phyloP scores from a whole-genome alignment of 2,113 vertebrate species.

The Gopherus flavomarginatus region DNA sequence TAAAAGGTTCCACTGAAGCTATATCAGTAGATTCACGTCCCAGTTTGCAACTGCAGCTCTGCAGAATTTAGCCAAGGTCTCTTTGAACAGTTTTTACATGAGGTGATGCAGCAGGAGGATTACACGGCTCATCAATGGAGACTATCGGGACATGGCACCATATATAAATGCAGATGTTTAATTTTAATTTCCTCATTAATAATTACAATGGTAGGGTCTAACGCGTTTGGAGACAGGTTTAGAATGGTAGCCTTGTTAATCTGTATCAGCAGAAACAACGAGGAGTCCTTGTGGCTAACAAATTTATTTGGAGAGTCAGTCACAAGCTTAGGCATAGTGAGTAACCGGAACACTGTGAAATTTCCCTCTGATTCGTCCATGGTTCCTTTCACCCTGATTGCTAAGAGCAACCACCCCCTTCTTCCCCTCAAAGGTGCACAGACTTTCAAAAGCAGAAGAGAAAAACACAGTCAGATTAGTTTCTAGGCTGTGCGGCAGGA shows the following conservation, averaged over 20 bases:
- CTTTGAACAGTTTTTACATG: slow-evolving; percentile 51
- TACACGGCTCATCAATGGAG: slow-evolving; percentile 48
- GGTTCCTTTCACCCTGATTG: slow-evolving; percentile 43
- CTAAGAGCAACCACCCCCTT: slow-evolving; percentile 33
- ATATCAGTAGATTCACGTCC: slow-evolving; percentile 53
- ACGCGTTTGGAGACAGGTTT: not conserved
- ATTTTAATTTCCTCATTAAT: slow-evolving; percentile 29
- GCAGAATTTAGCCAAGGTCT: slow-evolving; percentile 57
- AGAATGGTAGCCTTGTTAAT: too few relatives aligned
- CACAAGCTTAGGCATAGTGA: slow-evolving; percentile 38
- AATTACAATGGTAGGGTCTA: slow-evolving; percentile 13
- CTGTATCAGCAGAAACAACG: too few relatives aligned
- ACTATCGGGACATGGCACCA: not conserved
- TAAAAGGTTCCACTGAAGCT: slow-evolving; percentile 63
- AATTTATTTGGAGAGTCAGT: not conserved
- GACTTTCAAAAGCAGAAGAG: slow-evolving; percentile 39
- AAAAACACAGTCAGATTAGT: slow-evolving; percentile 38
- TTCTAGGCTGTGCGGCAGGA: slow-evolving; percentile 47
- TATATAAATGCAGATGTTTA: slow-evolving; percentile 42
- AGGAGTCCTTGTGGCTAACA: too few relatives aligned
- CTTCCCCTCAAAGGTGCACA: slow-evolving; percentile 3
- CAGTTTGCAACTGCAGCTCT: not conserved
- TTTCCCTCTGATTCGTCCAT: not conserved
- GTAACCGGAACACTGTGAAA: slow-evolving; percentile 19
- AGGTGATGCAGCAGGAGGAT: slow-evolving; percentile 27